Percentiles rank a stretch among this genome's conserved stretches.
Evolutionary conservation across 2,888 invertebrate species (phyloP).

Genomic region (Eumerus sabulonum): DNA sequence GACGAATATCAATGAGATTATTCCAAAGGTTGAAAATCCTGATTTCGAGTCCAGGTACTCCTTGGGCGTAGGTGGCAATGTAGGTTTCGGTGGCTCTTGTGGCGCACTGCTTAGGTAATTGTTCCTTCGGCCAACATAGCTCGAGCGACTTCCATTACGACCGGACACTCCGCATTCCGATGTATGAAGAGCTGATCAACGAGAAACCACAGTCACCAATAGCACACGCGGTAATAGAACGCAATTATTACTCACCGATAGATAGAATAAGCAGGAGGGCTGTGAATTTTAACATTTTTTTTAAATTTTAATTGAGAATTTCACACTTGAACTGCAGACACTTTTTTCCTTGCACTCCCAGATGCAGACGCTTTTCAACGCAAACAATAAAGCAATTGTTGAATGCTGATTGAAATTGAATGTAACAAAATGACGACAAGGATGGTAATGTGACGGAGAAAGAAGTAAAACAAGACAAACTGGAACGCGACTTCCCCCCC

Average conservation of each 20-base stretch:
- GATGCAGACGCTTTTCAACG: slow-evolving; percentile 48
- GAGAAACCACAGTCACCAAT: not conserved
- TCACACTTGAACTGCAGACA: not conserved
- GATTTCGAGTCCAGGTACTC: slow-evolving; percentile 76
- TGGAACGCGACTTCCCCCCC: slow-evolving; percentile 31
- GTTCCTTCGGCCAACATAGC: slow-evolving; percentile 65
- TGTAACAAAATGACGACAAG: not conserved
- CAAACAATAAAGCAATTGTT: slow-evolving; percentile 61
- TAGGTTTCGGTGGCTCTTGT: slow-evolving; percentile 68
- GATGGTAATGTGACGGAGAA: not conserved
- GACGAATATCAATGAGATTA: slow-evolving; percentile 79
- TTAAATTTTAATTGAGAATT: slow-evolving; percentile 19
- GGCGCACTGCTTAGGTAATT: slow-evolving; percentile 59
- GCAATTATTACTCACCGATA: slow-evolving; percentile 46
- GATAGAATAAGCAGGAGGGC: slow-evolving; percentile 41
- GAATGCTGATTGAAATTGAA: slow-evolving; percentile 27
- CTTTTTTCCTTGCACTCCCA: slow-evolving; percentile 13
- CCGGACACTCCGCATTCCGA: slow-evolving; percentile 68
- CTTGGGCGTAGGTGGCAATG: slow-evolving; percentile 74
- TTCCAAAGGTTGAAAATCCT: slow-evolving; percentile 83
- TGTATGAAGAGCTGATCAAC: slow-evolving; percentile 53
- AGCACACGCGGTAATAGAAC: no score
- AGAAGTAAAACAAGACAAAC: slow-evolving; percentile 18
- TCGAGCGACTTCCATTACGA: slow-evolving; percentile 58
- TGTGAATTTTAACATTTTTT: slow-evolving; percentile 57